These are phyloP conservation scores for Muricea muricata DNA, from an alignment of 92 coral and sea anemone species.

Conservation along the genomic window DNA sequence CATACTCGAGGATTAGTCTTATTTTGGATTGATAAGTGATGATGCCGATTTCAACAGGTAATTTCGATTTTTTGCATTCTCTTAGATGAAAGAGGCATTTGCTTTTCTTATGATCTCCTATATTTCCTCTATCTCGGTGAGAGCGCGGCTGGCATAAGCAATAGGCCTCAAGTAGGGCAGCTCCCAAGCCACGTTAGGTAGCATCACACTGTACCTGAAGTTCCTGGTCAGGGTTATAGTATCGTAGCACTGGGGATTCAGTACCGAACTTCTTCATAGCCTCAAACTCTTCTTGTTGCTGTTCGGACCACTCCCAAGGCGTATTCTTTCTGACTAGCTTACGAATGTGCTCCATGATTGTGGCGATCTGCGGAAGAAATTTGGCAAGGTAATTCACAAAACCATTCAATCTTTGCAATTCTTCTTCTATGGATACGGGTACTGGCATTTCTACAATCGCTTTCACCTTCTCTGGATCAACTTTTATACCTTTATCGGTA, in stretches of 20 bases:
- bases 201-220: conserved; percentile 47
- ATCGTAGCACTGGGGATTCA: conserved; percentile 36
- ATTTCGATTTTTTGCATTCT: too few species aligned
- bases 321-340: conserved; percentile 14
- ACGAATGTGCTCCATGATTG: too few species aligned
- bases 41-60: too few species aligned
- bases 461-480: conserved; percentile 42
- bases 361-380: too few species aligned
- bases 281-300: conserved; percentile 39
- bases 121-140: conserved; percentile 32
- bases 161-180: conserved; percentile 29
- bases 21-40: too few species aligned
- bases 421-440: conserved; percentile 44
- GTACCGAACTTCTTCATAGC: conserved; percentile 24
- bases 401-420: conserved; percentile 54
- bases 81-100: too few species aligned
- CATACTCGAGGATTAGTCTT: too few species aligned
- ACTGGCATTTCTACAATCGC: too few species aligned
- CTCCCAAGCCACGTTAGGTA: conserved; percentile 44
- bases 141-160: conserved; percentile 35
- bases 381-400: too few species aligned
- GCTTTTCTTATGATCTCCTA: too few species aligned
- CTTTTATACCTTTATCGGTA: conserved; percentile 48
- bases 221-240: conserved; percentile 35
- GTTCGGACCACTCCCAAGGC: conserved; percentile 45